Evolutionary conservation across 2,797 vertebrate genomes (phyloP).

Genomic region (Lepus townsendii): DNA sequence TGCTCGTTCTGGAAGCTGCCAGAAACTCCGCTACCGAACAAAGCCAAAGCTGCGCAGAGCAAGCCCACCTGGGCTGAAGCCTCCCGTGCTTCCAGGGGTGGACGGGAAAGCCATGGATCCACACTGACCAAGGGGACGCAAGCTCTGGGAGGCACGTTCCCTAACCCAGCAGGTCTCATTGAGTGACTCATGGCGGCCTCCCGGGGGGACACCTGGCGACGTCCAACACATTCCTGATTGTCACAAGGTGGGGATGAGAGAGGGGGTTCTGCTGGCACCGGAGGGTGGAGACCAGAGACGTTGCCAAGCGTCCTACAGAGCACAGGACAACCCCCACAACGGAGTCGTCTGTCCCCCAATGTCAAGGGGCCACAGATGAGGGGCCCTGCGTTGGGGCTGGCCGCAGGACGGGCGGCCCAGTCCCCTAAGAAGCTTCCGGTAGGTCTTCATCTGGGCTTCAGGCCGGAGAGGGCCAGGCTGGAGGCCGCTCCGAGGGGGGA

Average conservation of each 20-base stretch:
- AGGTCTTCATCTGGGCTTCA: neutral
- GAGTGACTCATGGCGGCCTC: no score
- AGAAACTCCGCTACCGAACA: neutral
- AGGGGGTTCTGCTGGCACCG: neutral
- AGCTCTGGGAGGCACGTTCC: neutral
- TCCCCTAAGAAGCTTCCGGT: neutral
- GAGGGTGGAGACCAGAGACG: neutral
- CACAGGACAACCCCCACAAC: neutral
- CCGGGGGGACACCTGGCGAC: neutral
- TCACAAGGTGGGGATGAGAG: neutral
- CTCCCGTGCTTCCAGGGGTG: neutral
- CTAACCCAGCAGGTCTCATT: neutral
- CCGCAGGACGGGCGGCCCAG: neutral
- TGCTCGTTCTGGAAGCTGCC: neutral
- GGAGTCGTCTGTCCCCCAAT: neutral
- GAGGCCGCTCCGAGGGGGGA: neutral
- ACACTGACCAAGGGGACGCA: neutral
- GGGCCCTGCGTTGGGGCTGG: neutral
- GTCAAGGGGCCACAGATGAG: neutral
- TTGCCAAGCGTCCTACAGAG: neutral
- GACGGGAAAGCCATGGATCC: neutral
- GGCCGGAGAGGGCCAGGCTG: neutral
- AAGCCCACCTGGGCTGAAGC: neutral
- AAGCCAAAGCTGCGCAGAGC: neutral
- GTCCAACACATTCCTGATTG: neutral